Evolutionary conservation across 2,888 invertebrate genomes (phyloP).

Genomic region (Rosalia funebris): DNA sequence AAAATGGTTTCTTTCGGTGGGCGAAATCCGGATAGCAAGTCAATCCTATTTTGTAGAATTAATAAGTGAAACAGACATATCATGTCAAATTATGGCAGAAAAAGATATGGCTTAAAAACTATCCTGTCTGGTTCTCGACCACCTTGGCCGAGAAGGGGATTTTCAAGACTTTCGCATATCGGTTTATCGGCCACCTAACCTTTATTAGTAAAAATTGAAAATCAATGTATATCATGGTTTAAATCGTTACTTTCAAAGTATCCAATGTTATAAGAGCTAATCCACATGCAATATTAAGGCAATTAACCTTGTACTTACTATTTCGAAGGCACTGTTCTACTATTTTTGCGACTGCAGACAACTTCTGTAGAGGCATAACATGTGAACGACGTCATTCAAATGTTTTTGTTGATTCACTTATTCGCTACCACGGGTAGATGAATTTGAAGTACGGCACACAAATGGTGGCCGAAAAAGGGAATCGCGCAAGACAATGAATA

Average conservation of each 20-base stretch:
- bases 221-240: not conserved
- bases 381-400: not conserved
- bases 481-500: not conserved
- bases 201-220: conserved; percentile 7
- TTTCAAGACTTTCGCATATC: not conserved
- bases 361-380: not conserved
- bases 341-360: not conserved
- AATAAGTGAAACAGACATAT: not conserved
- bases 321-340: not conserved
- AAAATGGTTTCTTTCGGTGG: not conserved
- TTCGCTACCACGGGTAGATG: not conserved
- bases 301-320: conserved; percentile 2
- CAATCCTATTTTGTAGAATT: conserved; percentile 1
- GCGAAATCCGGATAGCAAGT: not conserved
- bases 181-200: not conserved
- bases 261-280: not conserved
- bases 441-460: conserved; percentile 1
- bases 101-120: not conserved
- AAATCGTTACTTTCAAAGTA: not conserved
- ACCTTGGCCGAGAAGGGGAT: not conserved
- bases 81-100: not conserved
- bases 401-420: conserved; percentile 1
- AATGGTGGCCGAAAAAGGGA: conserved; percentile 1
- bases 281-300: not conserved
- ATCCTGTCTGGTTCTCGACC: conserved; percentile 1